Evolutionary conservation across 2,888 invertebrate species (phyloP).

Genomic region (Cheilosia grossa): DNA sequence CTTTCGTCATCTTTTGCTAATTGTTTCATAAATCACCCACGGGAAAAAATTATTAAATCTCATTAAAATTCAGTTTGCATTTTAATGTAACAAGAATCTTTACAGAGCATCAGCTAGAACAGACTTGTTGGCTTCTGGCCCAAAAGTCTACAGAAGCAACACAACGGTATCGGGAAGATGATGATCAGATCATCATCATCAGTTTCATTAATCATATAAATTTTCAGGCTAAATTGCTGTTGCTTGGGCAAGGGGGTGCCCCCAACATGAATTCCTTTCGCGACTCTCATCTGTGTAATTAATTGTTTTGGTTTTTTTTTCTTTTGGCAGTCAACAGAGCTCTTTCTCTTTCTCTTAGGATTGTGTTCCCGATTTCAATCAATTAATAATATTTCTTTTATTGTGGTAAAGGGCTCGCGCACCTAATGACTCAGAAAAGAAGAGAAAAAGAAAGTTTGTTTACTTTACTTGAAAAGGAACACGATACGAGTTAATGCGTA

Average conservation of each 20-base stretch:
- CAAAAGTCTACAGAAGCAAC: constrained; percentile 29
- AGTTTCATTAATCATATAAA: constrained; percentile 65
- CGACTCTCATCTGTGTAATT: constrained; percentile 46
- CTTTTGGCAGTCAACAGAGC: constrained; percentile 21
- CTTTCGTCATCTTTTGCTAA: constrained; percentile 65
- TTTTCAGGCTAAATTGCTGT: constrained; percentile 38
- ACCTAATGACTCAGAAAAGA: constrained; percentile 63
- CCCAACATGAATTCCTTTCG: constrained; percentile 23
- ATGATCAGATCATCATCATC: constrained; percentile 43
- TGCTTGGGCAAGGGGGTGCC: constrained; percentile 1
- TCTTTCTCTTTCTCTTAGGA: constrained; percentile 4
- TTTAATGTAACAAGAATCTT: constrained; percentile 17
- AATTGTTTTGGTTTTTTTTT: constrained; percentile 40
- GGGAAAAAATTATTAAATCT: constrained; percentile 63
- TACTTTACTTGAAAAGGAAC: background rate
- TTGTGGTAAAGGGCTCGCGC: constrained; percentile 46
- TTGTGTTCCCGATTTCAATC: constrained; percentile 42
- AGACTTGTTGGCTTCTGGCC: constrained; percentile 41
- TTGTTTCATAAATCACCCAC: constrained; percentile 67
- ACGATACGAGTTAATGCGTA: constrained; percentile 37
- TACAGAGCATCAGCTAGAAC: background rate
- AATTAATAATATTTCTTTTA: constrained; percentile 37
- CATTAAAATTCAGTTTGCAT: constrained; percentile 63
- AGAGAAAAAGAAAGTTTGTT: constrained; percentile 37
- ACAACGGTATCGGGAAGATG: constrained; percentile 43